Conservation (phyloP, 1,140 invertebrate genomes). For the Oedothorax gibbosus region DNA sequence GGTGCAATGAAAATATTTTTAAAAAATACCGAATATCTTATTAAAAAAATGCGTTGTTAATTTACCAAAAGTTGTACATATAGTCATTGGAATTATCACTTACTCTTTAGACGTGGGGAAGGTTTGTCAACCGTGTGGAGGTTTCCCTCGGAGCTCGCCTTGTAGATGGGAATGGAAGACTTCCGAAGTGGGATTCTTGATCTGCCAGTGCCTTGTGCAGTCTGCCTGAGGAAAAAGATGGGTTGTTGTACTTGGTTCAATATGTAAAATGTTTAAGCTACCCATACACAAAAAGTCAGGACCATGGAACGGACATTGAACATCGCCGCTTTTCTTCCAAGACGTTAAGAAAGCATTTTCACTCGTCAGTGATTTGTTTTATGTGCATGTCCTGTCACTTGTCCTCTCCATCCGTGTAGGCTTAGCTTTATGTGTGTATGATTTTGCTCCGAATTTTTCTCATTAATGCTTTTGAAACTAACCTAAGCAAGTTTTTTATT, state of each 20-base stretch:
- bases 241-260: background rate
- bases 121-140: slow-evolving; percentile 4
- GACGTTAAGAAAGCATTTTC: too few relatives aligned
- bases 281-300: background rate
- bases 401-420: too few relatives aligned
- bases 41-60: background rate
- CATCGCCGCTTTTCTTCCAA: too few relatives aligned
- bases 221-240: slow-evolving; percentile 36
- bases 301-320: background rate
- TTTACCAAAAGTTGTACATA: background rate
- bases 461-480: too few relatives aligned
- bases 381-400: too few relatives aligned
- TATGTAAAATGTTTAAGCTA: background rate
- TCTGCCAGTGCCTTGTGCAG: slow-evolving; percentile 16
- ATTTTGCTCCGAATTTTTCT: too few relatives aligned
- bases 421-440: too few relatives aligned
- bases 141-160: slow-evolving; percentile 35
- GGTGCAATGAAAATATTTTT: too few relatives aligned
- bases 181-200: background rate
- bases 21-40: too few relatives aligned
- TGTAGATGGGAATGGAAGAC: slow-evolving; percentile 49
- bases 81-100: background rate
- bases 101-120: slow-evolving; percentile 33
- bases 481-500: too few relatives aligned
- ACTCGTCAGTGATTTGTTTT: too few relatives aligned